Evolutionary conservation across 2,113 vertebrate species (phyloP).

Genomic region (Ranitomeya variabilis): DNA sequence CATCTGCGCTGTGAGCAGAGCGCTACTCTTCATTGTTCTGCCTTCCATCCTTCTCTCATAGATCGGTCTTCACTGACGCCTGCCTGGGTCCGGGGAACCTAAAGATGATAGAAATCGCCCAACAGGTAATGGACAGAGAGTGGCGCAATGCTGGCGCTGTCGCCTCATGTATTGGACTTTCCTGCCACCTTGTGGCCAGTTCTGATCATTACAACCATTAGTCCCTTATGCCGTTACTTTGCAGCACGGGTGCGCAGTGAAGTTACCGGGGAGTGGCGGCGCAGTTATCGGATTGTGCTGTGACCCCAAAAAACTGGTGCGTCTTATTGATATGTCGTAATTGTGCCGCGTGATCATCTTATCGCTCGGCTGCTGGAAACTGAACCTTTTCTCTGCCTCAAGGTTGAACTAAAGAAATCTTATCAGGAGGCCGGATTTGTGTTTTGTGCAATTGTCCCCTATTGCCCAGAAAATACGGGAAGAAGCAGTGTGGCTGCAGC

Average conservation of each 20-base stretch:
- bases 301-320: constrained; percentile 71
- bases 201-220: neutral
- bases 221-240: neutral
- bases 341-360: no score
- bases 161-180: neutral
- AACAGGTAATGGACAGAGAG: constrained; percentile 66
- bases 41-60: constrained; percentile 47
- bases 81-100: constrained; percentile 79
- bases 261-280: constrained; percentile 80
- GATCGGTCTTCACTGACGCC: constrained; percentile 76
- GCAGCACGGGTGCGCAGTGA: constrained; percentile 79
- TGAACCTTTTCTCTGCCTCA: constrained; percentile 57
- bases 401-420: constrained; percentile 79
- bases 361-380: neutral
- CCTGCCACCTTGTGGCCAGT: neutral
- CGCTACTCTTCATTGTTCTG: neutral
- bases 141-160: no score
- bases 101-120: constrained; percentile 76
- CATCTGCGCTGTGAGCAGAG: neutral
- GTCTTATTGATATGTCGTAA: neutral
- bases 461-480: constrained; percentile 63
- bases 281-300: constrained; percentile 78
- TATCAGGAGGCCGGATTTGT: constrained; percentile 81
- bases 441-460: constrained; percentile 75
- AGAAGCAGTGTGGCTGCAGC: neutral